Evolutionary conservation across 2,888 invertebrate genomes (phyloP), one percentile per base, ranked within the genome.

Genomic region (Onchidella celtica): DNA sequence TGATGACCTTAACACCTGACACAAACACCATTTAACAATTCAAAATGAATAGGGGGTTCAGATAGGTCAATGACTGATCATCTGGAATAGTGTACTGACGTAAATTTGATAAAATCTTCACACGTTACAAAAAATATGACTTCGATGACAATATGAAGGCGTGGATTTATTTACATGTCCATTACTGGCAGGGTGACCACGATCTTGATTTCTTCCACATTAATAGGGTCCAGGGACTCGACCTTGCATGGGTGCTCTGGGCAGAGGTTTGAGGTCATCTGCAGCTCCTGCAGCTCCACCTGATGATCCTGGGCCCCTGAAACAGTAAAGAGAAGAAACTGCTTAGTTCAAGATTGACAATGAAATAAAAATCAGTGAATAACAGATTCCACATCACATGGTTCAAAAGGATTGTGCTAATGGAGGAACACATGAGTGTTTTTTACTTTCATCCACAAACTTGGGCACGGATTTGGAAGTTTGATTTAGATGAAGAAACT

Each of bases 141-240:
- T n/a, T n/a, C n/a, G n/a, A n/a, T n/a, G n/a, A n/a, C n/a, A n/a
- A n/a, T n/a, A n/a, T n/a, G n/a, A n/a, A n/a, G n/a, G n/a, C n/a
- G n/a, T 29, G n/a, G 36, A n/a, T 57, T n/a, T 73, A 63, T 65
- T 40, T 63, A 63, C 65, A 75, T 65, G 11, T n/a, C 32, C 32
- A 32, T 57, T 0, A 40, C 1, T 32, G 34, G 1, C 29, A n/a
- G n/a, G n/a, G n/a, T n/a, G n/a, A n/a, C n/a, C n/a, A n/a, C n/a
- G n/a, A n/a, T n/a, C n/a, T n/a, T n/a, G n/a, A n/a, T n/a, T n/a
- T n/a, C n/a, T n/a, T n/a, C n/a, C n/a, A n/a, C n/a, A n/a, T n/a
- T 66, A 80, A 36, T 80, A 80, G 17, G 79, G 79, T 66, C 79
- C 79, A 36, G 74, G 79, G 27, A 80, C 73, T 29, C 79, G 73